Conservation (phyloP, 1,140 invertebrate genomes). For the Platyura marginata region DNA sequence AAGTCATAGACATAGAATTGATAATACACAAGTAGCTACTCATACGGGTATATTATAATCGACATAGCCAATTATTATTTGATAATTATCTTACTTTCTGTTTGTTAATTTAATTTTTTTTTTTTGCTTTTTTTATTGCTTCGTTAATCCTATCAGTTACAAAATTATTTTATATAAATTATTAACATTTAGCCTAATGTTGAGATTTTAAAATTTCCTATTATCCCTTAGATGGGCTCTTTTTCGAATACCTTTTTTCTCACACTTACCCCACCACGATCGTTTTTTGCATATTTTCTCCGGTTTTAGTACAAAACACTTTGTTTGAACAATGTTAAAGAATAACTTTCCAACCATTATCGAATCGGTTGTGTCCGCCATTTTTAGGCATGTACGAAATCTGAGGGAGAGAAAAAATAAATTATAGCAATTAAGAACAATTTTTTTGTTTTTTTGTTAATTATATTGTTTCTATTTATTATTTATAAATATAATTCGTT, state of each 20-base stretch:
- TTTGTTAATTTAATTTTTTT: no score
- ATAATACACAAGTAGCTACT: no score
- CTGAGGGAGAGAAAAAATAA: constrained; percentile 27
- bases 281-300: constrained; percentile 53
- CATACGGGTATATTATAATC: no score
- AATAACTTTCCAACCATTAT: constrained; percentile 84
- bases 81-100: no score
- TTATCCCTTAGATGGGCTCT: constrained; percentile 60
- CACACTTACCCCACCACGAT: constrained; percentile 71
- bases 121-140: no score
- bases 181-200: no score
- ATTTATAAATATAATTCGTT: no score
- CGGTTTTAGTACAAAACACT: constrained; percentile 73
- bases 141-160: no score
- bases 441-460: neutral
- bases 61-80: no score
- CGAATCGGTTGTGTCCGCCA: constrained; percentile 61
- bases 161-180: no score
- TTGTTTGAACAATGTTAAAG: constrained; percentile 83
- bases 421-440: neutral
- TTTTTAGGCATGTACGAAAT: constrained; percentile 79
- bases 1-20: no score
- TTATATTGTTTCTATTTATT: no score
- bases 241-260: constrained; percentile 43
- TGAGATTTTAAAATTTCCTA: constrained; percentile 38